phyloP scores from a whole-genome alignment of 2,113 vertebrate genomes.

The Hepsetus odoe region DNA sequence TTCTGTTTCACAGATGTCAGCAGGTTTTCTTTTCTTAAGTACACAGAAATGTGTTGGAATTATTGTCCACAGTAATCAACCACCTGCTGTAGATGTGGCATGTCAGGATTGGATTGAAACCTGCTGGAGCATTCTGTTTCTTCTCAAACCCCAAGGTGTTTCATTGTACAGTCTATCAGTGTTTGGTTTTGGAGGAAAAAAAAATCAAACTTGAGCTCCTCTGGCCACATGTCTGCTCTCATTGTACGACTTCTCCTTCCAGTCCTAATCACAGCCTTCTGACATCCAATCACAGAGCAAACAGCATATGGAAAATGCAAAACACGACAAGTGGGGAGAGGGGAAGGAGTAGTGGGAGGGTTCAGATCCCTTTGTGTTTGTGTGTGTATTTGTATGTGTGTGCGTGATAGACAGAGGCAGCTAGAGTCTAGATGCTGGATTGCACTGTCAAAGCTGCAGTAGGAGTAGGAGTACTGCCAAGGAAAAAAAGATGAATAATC shows the following conservation, averaged over 20 bases:
- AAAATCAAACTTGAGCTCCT: too few species aligned
- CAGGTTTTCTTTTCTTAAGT: too few species aligned
- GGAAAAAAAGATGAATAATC: too few species aligned
- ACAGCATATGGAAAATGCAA: not conserved
- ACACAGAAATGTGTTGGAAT: too few species aligned
- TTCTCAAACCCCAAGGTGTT: not conserved
- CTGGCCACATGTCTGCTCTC: not conserved
- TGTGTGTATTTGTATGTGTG: conserved; percentile 19
- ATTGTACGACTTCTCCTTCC: not conserved
- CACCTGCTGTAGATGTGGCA: too few species aligned
- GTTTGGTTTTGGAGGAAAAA: not conserved
- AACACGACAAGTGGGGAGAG: not conserved
- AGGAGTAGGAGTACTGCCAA: not conserved
- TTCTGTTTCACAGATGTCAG: too few species aligned
- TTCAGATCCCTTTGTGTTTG: not conserved
- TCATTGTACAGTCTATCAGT: not conserved
- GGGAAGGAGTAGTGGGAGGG: not conserved
- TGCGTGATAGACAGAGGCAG: conserved; percentile 12
- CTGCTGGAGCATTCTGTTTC: too few species aligned
- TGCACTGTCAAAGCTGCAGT: conserved; percentile 12
- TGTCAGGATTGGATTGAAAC: too few species aligned
- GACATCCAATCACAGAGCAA: not conserved
- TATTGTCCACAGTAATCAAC: too few species aligned
- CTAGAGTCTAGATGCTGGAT: conserved; percentile 13
- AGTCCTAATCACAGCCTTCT: not conserved